Conservation (phyloP, 2,888 invertebrate species). For the Drosophila neotestacea region DNA sequence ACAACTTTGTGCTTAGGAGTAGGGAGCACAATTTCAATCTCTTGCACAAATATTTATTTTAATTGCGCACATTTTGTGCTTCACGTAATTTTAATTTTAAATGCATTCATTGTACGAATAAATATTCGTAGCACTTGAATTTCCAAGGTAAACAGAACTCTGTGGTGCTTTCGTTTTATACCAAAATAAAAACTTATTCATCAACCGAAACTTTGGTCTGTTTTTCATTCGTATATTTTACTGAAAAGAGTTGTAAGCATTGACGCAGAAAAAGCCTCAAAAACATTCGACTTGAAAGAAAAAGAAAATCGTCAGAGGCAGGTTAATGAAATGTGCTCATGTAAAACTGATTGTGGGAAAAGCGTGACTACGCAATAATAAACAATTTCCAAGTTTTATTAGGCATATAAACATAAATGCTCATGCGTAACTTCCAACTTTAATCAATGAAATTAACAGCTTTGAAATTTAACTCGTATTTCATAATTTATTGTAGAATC, state of each 20-base stretch:
- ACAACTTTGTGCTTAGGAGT: conserved; percentile 10
- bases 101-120: conserved; percentile 23
- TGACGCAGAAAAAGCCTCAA: conserved; percentile 23
- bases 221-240: conserved; percentile 9
- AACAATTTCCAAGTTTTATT: conserved; percentile 44
- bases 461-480: conserved; percentile 9
- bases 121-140: conserved; percentile 1
- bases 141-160: conserved; percentile 28
- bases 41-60: conserved; percentile 51
- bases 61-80: conserved; percentile 33
- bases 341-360: conserved; percentile 44
- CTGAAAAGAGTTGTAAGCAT: conserved; percentile 5
- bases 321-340: conserved; percentile 20
- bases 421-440: conserved; percentile 19
- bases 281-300: conserved; percentile 4
- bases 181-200: conserved; percentile 1
- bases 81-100: conserved; percentile 24
- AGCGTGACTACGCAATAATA: conserved; percentile 51
- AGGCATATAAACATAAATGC: conserved; percentile 28
- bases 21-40: conserved; percentile 29
- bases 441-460: conserved; percentile 23
- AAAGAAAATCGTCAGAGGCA: conserved; percentile 17
- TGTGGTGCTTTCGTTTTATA: neutral
- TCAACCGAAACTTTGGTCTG: conserved; percentile 16
- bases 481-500: conserved; percentile 4